Base-by-base conservation (phyloP, 2,888 invertebrate species). In the Pachymerium ferrugineum region DNA sequence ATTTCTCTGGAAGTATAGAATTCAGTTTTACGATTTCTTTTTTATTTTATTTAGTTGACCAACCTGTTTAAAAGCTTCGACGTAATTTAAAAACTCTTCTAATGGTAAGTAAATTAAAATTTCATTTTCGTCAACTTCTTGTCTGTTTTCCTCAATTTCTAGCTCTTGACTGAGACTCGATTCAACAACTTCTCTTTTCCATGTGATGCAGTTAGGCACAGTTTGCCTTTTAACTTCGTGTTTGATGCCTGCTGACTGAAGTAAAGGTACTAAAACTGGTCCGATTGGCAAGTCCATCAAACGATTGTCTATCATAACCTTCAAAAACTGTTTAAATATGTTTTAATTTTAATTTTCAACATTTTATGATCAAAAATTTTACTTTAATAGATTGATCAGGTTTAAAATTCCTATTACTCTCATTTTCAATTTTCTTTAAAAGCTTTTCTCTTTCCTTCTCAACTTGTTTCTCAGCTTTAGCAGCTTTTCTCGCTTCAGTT, bases 321-420 rank as follows among this genome's bases (percentile, higher is more conserved):
- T 80, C 79, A 86, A 83, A 76, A 84, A 80, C 86, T 86, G n/a
- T n/a, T n/a, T n/a, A n/a, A n/a, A n/a, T n/a, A n/a, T n/a, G n/a
- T n/a, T n/a, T n/a, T 35, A 35, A 75, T 62, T 62, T 14, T 16
- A 12, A 19, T 28, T n/a, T 8, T 25, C n/a, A n/a, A n/a, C n/a
- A n/a, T n/a, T n/a, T n/a, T n/a, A n/a, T n/a, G n/a, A n/a, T n/a
- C n/a, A 35, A 67, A 35, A 30, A 72, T 30, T 25, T 19, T 78
- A 85, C 86, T 83, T 86, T 86, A 79, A 86, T 82, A 78, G 86
- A 86, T 74, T 86, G 85, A 33, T 83, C 84, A 1, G 85, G 85
- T 73, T 83, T 84, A 28, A 72, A 28, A 35, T 67, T 67, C 1
- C 62, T 38, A 14, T 42, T 35, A 31, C 68, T 74, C 33, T 62